These are phyloP conservation scores for Ochotona princeps DNA, from an alignment of 2,113 vertebrate genomes.

Conservation along the genomic window DNA sequence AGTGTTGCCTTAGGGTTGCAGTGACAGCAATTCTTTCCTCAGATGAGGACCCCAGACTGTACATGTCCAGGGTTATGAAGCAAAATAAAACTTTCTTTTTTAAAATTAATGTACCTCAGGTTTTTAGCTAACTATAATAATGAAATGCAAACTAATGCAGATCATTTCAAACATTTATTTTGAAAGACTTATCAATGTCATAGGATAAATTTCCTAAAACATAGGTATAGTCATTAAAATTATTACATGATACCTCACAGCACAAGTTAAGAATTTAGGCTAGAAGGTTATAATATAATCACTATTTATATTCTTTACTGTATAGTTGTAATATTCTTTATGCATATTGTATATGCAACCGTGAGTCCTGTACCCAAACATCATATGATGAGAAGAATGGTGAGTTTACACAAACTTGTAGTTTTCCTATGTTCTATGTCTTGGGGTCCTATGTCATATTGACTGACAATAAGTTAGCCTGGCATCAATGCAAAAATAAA, in stretches of 20 bases:
- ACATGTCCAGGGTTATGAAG: no score
- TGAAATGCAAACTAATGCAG: no score
- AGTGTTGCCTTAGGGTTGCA: no score
- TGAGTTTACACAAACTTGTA: background rate
- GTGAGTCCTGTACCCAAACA: background rate
- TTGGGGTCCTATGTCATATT: background rate
- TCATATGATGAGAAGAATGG: background rate
- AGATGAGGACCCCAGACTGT: no score
- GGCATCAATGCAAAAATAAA: background rate
- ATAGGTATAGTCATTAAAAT: background rate
- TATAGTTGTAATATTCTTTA: background rate
- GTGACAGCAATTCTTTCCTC: no score
- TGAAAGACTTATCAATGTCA: background rate
- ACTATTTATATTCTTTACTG: background rate
- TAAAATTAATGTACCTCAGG: no score
- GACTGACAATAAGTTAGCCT: conserved; percentile 11
- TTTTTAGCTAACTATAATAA: no score
- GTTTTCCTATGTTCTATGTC: background rate
- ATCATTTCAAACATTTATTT: no score
- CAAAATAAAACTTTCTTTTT: no score
- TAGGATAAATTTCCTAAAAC: background rate
- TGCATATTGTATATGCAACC: background rate
- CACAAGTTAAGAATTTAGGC: background rate
- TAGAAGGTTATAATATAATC: background rate
- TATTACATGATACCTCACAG: background rate